These are phyloP conservation scores for Pedetes capensis DNA, from an alignment of 2,113 vertebrate genomes.

Conservation along the genomic window DNA sequence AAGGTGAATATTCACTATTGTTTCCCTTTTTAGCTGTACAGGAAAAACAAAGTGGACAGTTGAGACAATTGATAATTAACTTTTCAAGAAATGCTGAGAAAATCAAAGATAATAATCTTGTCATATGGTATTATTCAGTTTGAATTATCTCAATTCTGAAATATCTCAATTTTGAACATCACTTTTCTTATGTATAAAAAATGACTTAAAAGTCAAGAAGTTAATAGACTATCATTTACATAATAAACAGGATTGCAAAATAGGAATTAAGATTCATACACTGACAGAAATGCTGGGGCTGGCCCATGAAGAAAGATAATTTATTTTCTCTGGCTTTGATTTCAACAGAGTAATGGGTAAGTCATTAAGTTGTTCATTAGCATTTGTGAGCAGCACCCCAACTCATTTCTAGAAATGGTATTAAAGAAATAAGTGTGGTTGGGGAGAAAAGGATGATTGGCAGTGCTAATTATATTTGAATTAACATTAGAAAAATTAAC, in stretches of 20 bases:
- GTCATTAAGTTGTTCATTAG: slow-evolving; percentile 6
- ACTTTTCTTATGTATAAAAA: slow-evolving; percentile 17
- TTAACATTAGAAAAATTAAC: slow-evolving; percentile 24
- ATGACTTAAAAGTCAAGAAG: slow-evolving; percentile 29
- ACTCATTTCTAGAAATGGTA: neutral
- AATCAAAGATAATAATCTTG: slow-evolving; percentile 2
- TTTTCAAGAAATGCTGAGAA: neutral
- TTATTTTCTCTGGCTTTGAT: neutral
- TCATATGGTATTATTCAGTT: neutral
- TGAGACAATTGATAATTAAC: slow-evolving; percentile 15
- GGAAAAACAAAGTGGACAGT: neutral
- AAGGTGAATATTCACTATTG: neutral
- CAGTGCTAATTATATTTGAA: slow-evolving; percentile 13
- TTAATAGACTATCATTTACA: slow-evolving; percentile 23
- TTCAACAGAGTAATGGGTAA: slow-evolving; percentile 31
- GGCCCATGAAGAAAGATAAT: neutral
- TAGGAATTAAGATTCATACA: neutral
- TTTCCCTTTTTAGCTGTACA: neutral
- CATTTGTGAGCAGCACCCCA: neutral
- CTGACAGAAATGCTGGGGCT: neutral
- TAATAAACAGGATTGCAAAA: neutral
- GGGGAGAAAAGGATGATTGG: neutral
- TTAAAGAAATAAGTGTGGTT: neutral
- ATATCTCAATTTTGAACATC: neutral
- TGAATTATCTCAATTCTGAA: slow-evolving; percentile 1